phyloP scores from a whole-genome alignment of 2,888 invertebrate species.

The Anodontia alba region DNA sequence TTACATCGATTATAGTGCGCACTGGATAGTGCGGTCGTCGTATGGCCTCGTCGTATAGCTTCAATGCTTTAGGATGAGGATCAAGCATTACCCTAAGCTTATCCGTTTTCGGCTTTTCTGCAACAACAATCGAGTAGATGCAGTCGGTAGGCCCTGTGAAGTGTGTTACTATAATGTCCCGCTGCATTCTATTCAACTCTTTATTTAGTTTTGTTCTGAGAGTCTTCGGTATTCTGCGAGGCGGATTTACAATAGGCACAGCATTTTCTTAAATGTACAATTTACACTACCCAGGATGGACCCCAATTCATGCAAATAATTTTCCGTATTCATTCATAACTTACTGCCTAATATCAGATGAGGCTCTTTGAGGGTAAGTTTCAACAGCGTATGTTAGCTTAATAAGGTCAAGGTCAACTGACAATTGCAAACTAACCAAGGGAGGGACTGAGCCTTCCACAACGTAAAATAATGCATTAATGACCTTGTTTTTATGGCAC shows the following conservation, averaged over 20 bases:
- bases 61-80: too few relatives aligned
- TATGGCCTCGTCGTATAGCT: constrained; percentile 48
- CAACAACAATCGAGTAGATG: constrained; percentile 38
- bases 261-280: too few relatives aligned
- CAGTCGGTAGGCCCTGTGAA: constrained; percentile 14
- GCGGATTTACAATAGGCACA: too few relatives aligned
- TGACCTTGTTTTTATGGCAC: background rate
- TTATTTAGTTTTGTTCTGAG: too few relatives aligned
- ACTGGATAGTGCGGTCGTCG: constrained; percentile 51
- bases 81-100: constrained; percentile 44
- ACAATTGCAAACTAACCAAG: too few relatives aligned
- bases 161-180: background rate
- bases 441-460: too few relatives aligned
- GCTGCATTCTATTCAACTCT: background rate
- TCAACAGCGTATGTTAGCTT: too few relatives aligned
- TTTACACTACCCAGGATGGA: too few relatives aligned
- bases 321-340: constrained; percentile 29
- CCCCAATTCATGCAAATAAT: constrained; percentile 19
- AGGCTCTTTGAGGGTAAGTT: background rate
- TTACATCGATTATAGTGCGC: constrained; percentile 46
- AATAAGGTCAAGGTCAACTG: too few relatives aligned
- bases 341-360: constrained; percentile 15
- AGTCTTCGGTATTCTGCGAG: too few relatives aligned
- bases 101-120: too few relatives aligned
- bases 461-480: too few relatives aligned